Conservation (phyloP, 2,888 invertebrate genomes). For the Lasioglossum leucozonium region DNA sequence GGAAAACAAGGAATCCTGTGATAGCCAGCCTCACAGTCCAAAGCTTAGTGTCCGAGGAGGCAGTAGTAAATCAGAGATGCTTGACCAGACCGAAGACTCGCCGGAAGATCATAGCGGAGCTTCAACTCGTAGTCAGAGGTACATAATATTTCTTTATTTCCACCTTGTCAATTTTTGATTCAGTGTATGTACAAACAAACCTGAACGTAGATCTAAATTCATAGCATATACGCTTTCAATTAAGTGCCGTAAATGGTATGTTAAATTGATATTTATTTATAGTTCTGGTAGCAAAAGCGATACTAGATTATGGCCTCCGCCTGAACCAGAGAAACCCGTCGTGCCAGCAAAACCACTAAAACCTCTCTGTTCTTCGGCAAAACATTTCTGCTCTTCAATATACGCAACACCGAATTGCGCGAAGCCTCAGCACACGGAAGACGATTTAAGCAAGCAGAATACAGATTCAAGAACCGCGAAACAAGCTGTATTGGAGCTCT, state of each 20-base stretch:
- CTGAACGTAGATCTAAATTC: background rate
- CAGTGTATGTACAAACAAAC: background rate
- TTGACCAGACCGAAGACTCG: slow-evolving; percentile 80
- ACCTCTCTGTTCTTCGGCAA: slow-evolving; percentile 83
- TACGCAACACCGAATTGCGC: slow-evolving; percentile 91
- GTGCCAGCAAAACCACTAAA: slow-evolving; percentile 85
- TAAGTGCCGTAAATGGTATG: background rate
- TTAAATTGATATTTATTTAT: slow-evolving; percentile 42
- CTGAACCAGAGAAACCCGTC: slow-evolving; percentile 86
- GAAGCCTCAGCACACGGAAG: slow-evolving; percentile 57
- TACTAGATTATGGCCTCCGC: slow-evolving; percentile 86
- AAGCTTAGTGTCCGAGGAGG: slow-evolving; percentile 85
- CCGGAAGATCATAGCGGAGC: slow-evolving; percentile 84
- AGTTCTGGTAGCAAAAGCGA: slow-evolving; percentile 83
- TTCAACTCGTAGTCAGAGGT: slow-evolving; percentile 81
- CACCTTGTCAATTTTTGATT: background rate
- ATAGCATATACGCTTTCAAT: background rate
- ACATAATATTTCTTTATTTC: background rate
- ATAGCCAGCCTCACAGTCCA: slow-evolving; percentile 88
- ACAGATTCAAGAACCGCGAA: slow-evolving; percentile 72
- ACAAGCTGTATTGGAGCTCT: slow-evolving; percentile 88
- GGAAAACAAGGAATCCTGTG: slow-evolving; percentile 91
- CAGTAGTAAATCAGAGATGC: slow-evolving; percentile 70
- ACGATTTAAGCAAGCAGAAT: slow-evolving; percentile 58
- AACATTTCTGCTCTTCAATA: slow-evolving; percentile 87